Evolutionary conservation across 2,113 vertebrate species (phyloP).

Genomic region (Hypocryptadius cinnamomeus): DNA sequence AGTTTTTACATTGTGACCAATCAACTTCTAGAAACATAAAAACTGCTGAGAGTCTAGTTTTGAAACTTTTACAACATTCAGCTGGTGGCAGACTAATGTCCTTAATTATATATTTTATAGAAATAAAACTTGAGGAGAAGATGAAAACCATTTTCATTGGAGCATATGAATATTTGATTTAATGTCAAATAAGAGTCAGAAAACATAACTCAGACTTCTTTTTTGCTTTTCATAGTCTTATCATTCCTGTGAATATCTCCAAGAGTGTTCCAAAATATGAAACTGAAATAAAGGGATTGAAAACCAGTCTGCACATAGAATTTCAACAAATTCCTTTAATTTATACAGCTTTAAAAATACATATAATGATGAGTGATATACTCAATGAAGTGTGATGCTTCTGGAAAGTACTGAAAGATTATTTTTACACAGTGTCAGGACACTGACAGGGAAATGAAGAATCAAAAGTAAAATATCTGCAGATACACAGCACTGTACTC

Average conservation of each 20-base stretch:
- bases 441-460: neutral
- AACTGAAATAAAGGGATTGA: neutral
- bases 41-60: neutral
- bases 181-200: neutral
- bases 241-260: neutral
- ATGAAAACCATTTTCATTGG: neutral
- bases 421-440: neutral
- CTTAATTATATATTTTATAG: neutral
- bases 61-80: neutral
- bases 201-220: neutral
- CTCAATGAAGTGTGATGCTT: neutral
- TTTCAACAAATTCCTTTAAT: neutral
- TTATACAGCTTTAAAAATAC: neutral
- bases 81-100: neutral
- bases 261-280: neutral
- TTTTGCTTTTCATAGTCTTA: neutral
- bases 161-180: neutral
- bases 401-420: neutral
- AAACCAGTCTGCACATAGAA: neutral
- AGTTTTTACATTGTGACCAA: neutral
- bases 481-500: neutral
- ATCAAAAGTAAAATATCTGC: neutral
- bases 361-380: neutral
- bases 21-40: neutral
- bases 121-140: neutral